Conservation (phyloP, 1,140 invertebrate species). For the Drosophila kikkawai region DNA sequence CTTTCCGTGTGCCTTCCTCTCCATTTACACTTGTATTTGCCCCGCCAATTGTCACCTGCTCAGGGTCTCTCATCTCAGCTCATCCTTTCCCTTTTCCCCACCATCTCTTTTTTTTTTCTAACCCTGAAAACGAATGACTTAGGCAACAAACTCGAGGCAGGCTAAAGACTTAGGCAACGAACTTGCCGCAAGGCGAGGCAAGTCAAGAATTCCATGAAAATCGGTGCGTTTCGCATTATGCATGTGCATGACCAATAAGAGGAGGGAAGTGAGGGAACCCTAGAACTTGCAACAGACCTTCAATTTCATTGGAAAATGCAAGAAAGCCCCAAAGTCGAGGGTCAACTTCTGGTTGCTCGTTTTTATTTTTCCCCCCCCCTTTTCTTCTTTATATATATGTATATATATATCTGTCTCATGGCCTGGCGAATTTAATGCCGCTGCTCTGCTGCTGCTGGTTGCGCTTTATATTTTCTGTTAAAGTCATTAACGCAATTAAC, state of each 20-base stretch:
- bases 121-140: slow-evolving; percentile 60
- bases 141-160: slow-evolving; percentile 56
- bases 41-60: slow-evolving; percentile 42
- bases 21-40: slow-evolving; percentile 23
- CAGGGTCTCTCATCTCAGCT: neutral
- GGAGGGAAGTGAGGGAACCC: neutral
- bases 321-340: slow-evolving; percentile 9
- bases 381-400: neutral
- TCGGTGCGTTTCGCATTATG: slow-evolving; percentile 23
- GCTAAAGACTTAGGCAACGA: slow-evolving; percentile 29
- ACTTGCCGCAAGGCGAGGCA: neutral
- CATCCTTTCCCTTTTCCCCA: neutral
- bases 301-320: slow-evolving; percentile 54
- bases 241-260: slow-evolving; percentile 16
- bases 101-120: neutral
- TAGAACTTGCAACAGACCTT: slow-evolving; percentile 30
- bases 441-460: slow-evolving; percentile 56
- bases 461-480: slow-evolving; percentile 79
- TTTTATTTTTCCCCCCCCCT: neutral
- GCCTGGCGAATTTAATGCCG: slow-evolving; percentile 48
- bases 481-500: slow-evolving; percentile 84
- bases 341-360: neutral
- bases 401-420: neutral
- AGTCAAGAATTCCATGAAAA: slow-evolving; percentile 23
- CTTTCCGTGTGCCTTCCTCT: neutral